Percentiles rank a stretch among this genome's conserved stretches.
phyloP scores from a whole-genome alignment of 2,797 vertebrate genomes.

The Morus bassanus region DNA sequence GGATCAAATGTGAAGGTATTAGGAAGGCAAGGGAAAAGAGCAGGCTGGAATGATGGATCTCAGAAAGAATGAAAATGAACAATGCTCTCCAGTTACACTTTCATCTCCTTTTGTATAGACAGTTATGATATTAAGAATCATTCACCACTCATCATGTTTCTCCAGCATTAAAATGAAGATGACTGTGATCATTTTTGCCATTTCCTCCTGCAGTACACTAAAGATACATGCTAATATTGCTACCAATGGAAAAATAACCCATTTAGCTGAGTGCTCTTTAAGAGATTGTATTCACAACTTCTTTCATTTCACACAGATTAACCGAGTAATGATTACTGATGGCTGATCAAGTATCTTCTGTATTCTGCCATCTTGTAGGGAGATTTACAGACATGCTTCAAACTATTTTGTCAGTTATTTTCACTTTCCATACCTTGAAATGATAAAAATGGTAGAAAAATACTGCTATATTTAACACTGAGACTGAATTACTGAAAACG shows the following conservation, averaged over 20 bases:
- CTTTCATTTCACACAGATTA: constrained; percentile 42
- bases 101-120: constrained; percentile 14
- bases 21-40: not conserved
- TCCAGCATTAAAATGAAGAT: constrained; percentile 25
- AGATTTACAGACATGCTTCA: not conserved
- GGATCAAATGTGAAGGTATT: not conserved
- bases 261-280: constrained; percentile 49
- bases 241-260: constrained; percentile 47
- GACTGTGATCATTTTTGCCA: constrained; percentile 18
- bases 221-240: constrained; percentile 12
- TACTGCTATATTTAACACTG: not conserved
- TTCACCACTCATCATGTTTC: constrained; percentile 46
- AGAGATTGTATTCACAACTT: constrained; percentile 26
- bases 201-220: constrained; percentile 36
- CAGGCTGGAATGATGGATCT: constrained; percentile 15
- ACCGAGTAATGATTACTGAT: constrained; percentile 6
- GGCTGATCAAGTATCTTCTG: constrained; percentile 4
- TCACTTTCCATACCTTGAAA: not conserved
- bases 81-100: constrained; percentile 39
- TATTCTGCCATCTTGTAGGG: not conserved
- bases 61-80: constrained; percentile 16
- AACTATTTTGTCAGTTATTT: not conserved
- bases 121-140: constrained; percentile 37
- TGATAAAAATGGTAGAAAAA: not conserved
- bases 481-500: not conserved